Evolutionary conservation across 2,888 invertebrate species (phyloP).

Genomic region (Uropetala carovei): DNA sequence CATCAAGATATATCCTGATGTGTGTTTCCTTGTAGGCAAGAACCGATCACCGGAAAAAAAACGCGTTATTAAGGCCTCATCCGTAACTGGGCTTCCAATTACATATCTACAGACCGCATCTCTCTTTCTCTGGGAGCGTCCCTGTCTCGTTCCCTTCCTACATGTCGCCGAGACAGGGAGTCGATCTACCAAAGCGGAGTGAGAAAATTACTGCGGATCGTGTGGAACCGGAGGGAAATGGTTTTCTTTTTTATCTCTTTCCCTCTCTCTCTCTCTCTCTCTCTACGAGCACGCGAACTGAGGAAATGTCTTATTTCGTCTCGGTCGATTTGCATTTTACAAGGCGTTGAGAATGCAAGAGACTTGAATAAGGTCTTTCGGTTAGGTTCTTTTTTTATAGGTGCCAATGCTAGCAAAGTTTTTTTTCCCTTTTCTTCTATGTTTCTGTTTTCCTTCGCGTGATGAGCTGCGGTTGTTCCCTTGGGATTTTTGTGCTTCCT

Average conservation of each 20-base stretch:
- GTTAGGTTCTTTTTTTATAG: too few species aligned
- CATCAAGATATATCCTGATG: slow-evolving; percentile 25
- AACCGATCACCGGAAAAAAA: slow-evolving; percentile 26
- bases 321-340: neutral
- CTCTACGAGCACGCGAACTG: neutral
- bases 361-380: too few species aligned
- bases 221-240: neutral
- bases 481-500: too few species aligned
- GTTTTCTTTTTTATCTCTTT: neutral
- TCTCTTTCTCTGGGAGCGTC: neutral
- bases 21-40: neutral
- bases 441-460: too few species aligned
- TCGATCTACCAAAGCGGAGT: neutral
- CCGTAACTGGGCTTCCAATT: slow-evolving; percentile 29
- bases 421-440: too few species aligned
- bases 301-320: slow-evolving; percentile 14
- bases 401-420: too few species aligned
- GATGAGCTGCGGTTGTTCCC: too few species aligned
- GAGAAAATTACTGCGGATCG: neutral
- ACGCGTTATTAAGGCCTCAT: slow-evolving; percentile 17
- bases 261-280: too few species aligned
- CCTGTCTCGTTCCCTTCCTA: neutral
- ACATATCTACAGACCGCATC: neutral
- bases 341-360: neutral
- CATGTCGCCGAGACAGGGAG: neutral